These are phyloP conservation scores for Spinibarbus caldwelli DNA, from an alignment of 2,797 vertebrate species.

Conservation along the genomic window DNA sequence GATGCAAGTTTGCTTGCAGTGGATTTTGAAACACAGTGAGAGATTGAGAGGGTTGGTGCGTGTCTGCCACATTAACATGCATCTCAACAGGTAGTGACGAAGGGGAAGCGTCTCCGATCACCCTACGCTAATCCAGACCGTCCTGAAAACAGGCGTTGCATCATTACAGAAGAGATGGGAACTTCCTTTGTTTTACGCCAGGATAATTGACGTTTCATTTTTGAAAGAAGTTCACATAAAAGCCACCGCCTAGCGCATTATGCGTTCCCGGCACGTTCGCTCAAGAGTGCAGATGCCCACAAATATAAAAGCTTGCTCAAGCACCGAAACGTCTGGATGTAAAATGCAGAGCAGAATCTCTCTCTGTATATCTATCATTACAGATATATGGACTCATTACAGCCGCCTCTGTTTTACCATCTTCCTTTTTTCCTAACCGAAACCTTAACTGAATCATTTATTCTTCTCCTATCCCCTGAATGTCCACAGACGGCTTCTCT, in stretches of 20 bases:
- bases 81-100: constrained; percentile 31
- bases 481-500: constrained; percentile 16
- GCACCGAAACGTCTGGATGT: neutral
- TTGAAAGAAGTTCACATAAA: constrained; percentile 20
- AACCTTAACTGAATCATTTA: constrained; percentile 40
- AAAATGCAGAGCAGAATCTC: constrained; percentile 17
- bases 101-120: neutral
- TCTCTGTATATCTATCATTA: constrained; percentile 33
- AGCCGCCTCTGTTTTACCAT: constrained; percentile 3
- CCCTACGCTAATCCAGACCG: constrained; percentile 1
- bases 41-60: constrained; percentile 18
- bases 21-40: constrained; percentile 64
- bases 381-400: constrained; percentile 33
- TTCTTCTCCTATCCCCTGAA: constrained; percentile 23
- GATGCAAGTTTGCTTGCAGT: constrained; percentile 70
- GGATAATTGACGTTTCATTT: constrained; percentile 29
- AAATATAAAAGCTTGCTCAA: constrained; percentile 34
- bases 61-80: constrained; percentile 24
- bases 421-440: neutral
- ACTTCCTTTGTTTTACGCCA: constrained; percentile 22
- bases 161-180: constrained; percentile 35
- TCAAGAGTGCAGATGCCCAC: constrained; percentile 24
- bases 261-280: neutral
- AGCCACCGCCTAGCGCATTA: neutral
- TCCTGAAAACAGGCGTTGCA: constrained; percentile 28